These are phyloP conservation scores for Trissolcus basalis DNA, from an alignment of 1,140 invertebrate species.

Conservation along the genomic window DNA sequence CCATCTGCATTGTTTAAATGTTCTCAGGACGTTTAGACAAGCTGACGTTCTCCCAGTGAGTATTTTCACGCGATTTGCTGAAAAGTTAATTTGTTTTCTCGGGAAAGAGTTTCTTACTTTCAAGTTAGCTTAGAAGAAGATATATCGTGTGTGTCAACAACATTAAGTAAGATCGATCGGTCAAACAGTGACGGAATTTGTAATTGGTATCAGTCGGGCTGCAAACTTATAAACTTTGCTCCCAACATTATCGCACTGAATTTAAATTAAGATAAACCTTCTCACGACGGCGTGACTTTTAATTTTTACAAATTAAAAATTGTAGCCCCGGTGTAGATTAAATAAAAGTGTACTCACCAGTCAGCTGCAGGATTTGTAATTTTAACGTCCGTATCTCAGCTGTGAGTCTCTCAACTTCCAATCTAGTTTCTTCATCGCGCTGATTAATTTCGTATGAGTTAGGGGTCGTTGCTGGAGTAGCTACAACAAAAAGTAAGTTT, in stretches of 20 bases:
- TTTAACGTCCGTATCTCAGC: conserved; percentile 79
- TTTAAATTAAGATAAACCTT: conserved; percentile 49
- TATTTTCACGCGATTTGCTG: conserved; percentile 25
- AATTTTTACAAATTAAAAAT: too few relatives aligned
- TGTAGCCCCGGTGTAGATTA: too few relatives aligned
- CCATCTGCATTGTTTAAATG: conserved; percentile 7
- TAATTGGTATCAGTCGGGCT: conserved; percentile 46
- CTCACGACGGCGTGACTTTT: too few relatives aligned
- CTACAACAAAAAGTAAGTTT: conserved; percentile 16
- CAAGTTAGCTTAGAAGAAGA: conserved; percentile 36
- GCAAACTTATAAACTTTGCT: conserved; percentile 44
- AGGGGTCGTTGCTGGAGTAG: conserved; percentile 68
- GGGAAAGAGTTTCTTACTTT: conserved; percentile 28
- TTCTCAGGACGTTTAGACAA: too few relatives aligned
- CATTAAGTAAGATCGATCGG: conserved; percentile 62
- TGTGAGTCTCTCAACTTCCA: conserved; percentile 79
- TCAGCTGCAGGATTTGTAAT: conserved; percentile 78
- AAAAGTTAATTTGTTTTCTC: conserved; percentile 51
- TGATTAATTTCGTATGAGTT: conserved; percentile 71
- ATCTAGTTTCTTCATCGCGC: conserved; percentile 78
- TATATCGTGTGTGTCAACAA: conserved; percentile 55
- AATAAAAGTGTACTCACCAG: conserved; percentile 67
- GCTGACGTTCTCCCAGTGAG: too few relatives aligned
- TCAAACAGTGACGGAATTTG: conserved; percentile 50
- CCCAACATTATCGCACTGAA: conserved; percentile 28